Evolutionary conservation across 2,113 vertebrate species (phyloP).

Genomic region (Callionymus lyra): DNA sequence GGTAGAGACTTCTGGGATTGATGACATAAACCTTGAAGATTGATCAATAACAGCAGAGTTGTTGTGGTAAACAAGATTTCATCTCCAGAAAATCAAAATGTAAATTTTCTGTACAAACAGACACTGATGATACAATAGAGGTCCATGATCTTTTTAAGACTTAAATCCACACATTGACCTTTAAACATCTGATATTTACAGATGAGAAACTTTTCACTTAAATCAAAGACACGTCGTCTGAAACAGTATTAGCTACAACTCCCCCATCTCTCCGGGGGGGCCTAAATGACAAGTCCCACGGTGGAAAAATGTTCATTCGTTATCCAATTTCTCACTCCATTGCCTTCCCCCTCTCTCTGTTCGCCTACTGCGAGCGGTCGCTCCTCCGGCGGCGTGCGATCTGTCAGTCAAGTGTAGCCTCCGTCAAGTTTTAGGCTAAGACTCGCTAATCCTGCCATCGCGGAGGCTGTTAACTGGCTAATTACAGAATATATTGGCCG

Average conservation of each 20-base stretch:
- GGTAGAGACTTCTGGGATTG: too few relatives aligned
- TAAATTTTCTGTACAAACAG: too few relatives aligned
- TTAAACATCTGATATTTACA: background rate
- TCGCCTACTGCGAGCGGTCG: conserved; percentile 18
- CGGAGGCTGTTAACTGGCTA: conserved; percentile 56
- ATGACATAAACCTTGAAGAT: too few relatives aligned
- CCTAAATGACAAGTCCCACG: conserved; percentile 37
- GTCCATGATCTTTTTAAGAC: too few relatives aligned
- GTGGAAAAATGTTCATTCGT: conserved; percentile 36
- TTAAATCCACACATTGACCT: too few relatives aligned
- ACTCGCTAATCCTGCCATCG: conserved; percentile 56
- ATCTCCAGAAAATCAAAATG: too few relatives aligned
- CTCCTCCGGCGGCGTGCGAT: conserved; percentile 20
- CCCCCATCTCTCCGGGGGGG: background rate
- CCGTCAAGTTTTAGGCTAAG: conserved; percentile 50
- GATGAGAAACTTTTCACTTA: background rate
- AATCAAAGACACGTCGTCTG: too few relatives aligned
- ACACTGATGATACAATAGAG: too few relatives aligned
- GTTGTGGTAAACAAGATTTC: too few relatives aligned
- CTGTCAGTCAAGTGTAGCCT: conserved; percentile 53
- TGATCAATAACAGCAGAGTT: too few relatives aligned
- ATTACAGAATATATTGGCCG: conserved; percentile 60
- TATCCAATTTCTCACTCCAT: conserved; percentile 51
- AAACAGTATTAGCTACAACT: background rate
- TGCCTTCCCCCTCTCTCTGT: conserved; percentile 19